Base-by-base conservation (phyloP, 2,113 vertebrate species). In the Thryonomys swinderianus region DNA sequence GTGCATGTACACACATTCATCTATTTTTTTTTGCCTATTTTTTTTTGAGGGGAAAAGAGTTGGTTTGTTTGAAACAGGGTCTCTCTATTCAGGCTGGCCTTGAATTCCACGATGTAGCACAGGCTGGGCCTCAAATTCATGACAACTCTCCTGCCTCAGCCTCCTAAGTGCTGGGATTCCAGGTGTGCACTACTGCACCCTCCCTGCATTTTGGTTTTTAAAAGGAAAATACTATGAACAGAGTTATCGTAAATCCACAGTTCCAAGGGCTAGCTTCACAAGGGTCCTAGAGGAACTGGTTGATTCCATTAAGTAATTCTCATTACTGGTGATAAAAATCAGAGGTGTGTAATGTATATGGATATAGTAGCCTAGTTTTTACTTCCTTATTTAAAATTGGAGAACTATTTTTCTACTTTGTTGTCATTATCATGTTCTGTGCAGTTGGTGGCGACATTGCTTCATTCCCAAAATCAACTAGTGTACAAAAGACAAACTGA, bases 401-500 rank as follows among this genome's bases (percentile, higher is more conserved):
- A 61, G 25, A 66, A 53, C 84, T 53, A 34, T 3, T 85, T 92
- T 48, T 81, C 42, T 53, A 78, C 55, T 87, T 91, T 96, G 62
- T 80, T n/a, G 27, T 51, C 21, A n/a, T 93, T 88, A 59, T 25
- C 30, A 30, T 0, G 0, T 4, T 80, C 5, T 79, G 8, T 45
- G 69, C 97, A 90, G 87, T 92, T 91, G 97, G 79, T 93, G 97
- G 97, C 93, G 11, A 69, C 34, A 61, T 95, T 92, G 90, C 45
- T 88, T 83, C 67, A 86, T 67, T 79, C 27, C 20, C 64, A 40
- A 66, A 93, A 82, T 87, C 61, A 51, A 89, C 42, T 18, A 6
- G 0, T 18, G 40, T 8, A 57, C 34, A 57, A 4, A 4, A 66
- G 6, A 59, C 37, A 80, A 83, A 64, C 42, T 51, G 37, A 90